Conservation (phyloP, 2,113 vertebrate species). For the Ia io region DNA sequence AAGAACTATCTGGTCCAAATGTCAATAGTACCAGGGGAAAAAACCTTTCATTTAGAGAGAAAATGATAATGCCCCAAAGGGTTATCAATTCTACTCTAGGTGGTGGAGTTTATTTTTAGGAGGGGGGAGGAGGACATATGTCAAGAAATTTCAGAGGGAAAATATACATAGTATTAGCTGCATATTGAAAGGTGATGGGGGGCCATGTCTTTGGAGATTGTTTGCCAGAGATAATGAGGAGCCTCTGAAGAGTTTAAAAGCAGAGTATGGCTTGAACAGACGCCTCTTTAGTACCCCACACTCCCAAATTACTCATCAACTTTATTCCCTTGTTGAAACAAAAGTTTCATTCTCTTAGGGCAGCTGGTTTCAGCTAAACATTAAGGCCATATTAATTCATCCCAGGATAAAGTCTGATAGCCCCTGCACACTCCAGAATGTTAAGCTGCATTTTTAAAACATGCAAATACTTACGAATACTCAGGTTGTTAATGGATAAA, state of each 20-base stretch:
- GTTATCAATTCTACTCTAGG: background rate
- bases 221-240: background rate
- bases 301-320: background rate
- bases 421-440: background rate
- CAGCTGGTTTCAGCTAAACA: slow-evolving; percentile 25
- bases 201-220: background rate
- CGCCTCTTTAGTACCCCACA: background rate
- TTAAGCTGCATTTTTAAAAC: slow-evolving; percentile 31
- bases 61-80: background rate
- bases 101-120: background rate
- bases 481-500: slow-evolving; percentile 14
- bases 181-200: background rate
- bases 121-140: fast-evolving
- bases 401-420: slow-evolving; percentile 24
- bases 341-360: slow-evolving; percentile 37
- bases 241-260: slow-evolving; percentile 16
- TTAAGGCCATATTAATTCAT: slow-evolving; percentile 40
- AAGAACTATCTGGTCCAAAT: background rate
- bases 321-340: slow-evolving; percentile 42
- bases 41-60: slow-evolving; percentile 5
- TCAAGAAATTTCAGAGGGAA: slow-evolving; percentile 10
- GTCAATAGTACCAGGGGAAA: background rate
- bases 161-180: background rate
- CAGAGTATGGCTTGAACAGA: slow-evolving; percentile 24
- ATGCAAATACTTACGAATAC: background rate